These are phyloP conservation scores for Chrysopilus asiliformis DNA, from an alignment of 2,888 invertebrate genomes.

Conservation along the genomic window DNA sequence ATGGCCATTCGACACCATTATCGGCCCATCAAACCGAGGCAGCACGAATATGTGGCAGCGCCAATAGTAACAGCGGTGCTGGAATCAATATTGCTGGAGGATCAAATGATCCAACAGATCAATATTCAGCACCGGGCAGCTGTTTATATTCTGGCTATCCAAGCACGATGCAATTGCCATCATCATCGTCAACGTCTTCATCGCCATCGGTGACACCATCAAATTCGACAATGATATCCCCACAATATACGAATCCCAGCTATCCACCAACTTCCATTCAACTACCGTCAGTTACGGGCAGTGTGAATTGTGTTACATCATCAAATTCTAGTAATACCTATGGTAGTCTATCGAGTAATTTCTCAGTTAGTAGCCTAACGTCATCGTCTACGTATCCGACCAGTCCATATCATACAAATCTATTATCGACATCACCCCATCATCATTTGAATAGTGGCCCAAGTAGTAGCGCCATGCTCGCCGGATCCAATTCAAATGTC, in stretches of 20 bases:
- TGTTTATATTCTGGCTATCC: constrained; percentile 11
- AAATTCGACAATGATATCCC: not conserved
- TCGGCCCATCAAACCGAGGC: constrained; percentile 2
- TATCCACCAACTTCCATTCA: not conserved
- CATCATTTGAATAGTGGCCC: not conserved
- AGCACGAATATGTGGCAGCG: too few species aligned
- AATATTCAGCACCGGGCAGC: constrained; percentile 12
- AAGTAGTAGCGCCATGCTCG: not conserved
- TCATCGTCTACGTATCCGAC: constrained; percentile 23
- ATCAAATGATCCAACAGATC: constrained; percentile 11
- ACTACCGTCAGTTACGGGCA: too few species aligned
- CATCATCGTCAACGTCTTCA: constrained; percentile 6
- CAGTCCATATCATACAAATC: constrained; percentile 31
- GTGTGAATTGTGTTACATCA: constrained; percentile 2
- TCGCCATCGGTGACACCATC: constrained; percentile 20
- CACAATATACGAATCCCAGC: constrained; percentile 2
- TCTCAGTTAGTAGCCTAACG: constrained; percentile 37
- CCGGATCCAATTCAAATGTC: too few species aligned
- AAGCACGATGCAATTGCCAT: constrained; percentile 7
- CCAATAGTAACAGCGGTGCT: not conserved
- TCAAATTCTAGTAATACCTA: constrained; percentile 20
- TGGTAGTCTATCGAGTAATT: constrained; percentile 26
- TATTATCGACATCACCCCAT: constrained; percentile 31
- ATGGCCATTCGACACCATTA: constrained; percentile 21
- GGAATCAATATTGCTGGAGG: constrained; percentile 1